phyloP scores from a whole-genome alignment of 2,113 vertebrate species.

The Actinemys pallida region DNA sequence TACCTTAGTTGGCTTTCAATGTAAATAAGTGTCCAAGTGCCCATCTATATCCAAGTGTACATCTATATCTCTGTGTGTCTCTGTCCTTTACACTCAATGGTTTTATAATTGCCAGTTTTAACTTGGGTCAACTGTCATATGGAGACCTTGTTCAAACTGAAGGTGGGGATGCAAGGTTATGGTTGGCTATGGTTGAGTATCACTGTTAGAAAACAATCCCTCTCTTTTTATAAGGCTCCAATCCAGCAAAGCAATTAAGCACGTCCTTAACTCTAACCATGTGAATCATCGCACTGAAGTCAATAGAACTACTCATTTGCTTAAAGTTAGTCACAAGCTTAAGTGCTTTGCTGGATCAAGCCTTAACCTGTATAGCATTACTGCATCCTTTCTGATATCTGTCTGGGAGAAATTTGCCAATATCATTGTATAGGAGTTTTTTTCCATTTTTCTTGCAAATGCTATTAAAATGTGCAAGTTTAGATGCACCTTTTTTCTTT shows the following conservation, averaged over 20 bases:
- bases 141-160: not conserved
- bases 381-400: slow-evolving; percentile 11
- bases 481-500: slow-evolving; percentile 68
- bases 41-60: too few species aligned
- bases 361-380: slow-evolving; percentile 17
- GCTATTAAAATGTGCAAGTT: slow-evolving; percentile 56
- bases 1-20: not conserved
- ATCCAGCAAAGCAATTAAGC: not conserved
- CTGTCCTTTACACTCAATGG: not conserved
- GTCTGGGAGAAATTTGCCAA: slow-evolving; percentile 38
- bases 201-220: not conserved
- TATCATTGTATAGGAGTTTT: not conserved
- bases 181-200: not conserved
- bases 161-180: not conserved
- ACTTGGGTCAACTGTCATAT: not conserved
- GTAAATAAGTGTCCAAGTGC: not conserved
- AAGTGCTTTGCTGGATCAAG: not conserved
- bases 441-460: slow-evolving; percentile 58
- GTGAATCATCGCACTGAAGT: slow-evolving; percentile 29
- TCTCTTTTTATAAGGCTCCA: not conserved
- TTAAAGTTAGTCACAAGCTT: not conserved
- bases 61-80: not conserved
- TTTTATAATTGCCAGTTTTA: not conserved
- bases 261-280: not conserved
- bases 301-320: slow-evolving; percentile 7